Conservation (phyloP, 2,888 invertebrate genomes). For the Stenodema calcarata region DNA sequence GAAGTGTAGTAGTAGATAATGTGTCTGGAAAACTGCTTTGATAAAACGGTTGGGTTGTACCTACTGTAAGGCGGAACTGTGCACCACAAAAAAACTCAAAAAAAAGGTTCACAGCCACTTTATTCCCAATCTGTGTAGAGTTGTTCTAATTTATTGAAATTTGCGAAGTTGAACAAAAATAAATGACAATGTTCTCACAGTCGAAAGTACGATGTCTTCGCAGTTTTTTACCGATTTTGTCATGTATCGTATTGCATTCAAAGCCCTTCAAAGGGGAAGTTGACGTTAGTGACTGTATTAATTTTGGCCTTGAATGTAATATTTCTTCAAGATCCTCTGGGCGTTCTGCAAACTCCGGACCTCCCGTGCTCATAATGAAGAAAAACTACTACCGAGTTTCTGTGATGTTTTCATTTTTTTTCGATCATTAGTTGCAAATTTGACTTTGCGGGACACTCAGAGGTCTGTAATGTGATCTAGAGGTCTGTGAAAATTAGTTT, state of each 20-base stretch:
- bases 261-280: too few relatives aligned
- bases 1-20: background rate
- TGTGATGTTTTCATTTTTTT: background rate
- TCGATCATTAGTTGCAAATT: background rate
- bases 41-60: background rate
- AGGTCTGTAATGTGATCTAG: background rate
- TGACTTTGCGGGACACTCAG: background rate
- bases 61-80: background rate
- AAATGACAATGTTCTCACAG: too few relatives aligned
- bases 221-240: too few relatives aligned
- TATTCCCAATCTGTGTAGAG: background rate
- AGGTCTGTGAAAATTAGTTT: conserved; percentile 1
- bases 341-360: too few relatives aligned
- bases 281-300: too few relatives aligned
- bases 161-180: too few relatives aligned
- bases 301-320: too few relatives aligned
- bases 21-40: background rate
- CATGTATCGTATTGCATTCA: too few relatives aligned
- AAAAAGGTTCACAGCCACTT: background rate
- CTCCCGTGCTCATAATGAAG: background rate
- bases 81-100: too few relatives aligned
- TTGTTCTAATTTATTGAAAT: background rate
- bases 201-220: too few relatives aligned
- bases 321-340: too few relatives aligned
- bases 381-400: background rate